Conservation (phyloP, 2,113 vertebrate genomes). For the Pandion haliaetus region DNA sequence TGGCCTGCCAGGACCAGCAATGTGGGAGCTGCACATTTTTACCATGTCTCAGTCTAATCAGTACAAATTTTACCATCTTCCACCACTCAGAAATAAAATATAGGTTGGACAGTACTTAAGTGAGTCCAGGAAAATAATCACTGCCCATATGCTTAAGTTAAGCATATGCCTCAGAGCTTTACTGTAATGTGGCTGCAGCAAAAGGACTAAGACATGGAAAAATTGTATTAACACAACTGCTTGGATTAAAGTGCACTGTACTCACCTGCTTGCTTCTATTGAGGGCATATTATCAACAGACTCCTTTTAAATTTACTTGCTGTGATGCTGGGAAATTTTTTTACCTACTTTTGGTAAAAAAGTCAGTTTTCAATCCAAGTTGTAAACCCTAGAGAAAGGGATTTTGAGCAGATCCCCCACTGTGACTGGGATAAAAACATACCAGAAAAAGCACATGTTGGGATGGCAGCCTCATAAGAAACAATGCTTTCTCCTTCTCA, state of each 20-base stretch:
- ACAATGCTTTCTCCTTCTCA: neutral
- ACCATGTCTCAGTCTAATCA: neutral
- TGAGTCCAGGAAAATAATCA: neutral
- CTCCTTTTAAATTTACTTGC: neutral
- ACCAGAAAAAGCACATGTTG: neutral
- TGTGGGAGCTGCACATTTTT: neutral
- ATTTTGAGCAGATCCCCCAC: neutral
- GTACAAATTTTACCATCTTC: neutral
- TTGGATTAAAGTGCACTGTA: neutral
- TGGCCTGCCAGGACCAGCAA: neutral
- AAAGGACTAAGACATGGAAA: neutral
- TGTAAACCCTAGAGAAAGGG: neutral
- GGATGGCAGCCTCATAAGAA: neutral
- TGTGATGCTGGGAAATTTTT: neutral
- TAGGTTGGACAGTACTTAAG: neutral
- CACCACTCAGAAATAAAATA: neutral
- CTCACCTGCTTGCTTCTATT: neutral
- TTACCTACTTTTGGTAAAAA: neutral
- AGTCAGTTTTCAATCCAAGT: neutral
- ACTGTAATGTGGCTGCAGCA: neutral
- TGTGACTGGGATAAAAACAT: neutral
- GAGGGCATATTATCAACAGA: neutral
- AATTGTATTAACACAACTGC: neutral
- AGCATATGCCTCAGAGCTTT: conserved; percentile 13
- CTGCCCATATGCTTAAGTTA: neutral